Conservation (phyloP, 92 coral and sea anemone genomes). For the Porites rus region DNA sequence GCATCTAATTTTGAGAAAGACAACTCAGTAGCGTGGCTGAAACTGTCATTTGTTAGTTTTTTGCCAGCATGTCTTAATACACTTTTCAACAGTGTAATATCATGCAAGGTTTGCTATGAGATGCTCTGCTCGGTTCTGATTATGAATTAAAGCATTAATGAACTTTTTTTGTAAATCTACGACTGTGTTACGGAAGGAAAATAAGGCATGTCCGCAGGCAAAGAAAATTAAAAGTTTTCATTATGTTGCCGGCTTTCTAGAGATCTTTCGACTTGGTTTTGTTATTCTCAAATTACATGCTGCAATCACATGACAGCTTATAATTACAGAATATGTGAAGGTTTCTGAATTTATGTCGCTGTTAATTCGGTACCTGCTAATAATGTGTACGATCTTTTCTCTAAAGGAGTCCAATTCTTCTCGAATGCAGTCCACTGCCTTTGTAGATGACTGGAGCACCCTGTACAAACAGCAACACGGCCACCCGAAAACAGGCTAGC, state of each 20-base stretch:
- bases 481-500: slow-evolving; percentile 79
- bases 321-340: not conserved
- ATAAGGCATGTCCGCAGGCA: too few relatives aligned
- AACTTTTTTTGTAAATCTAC: not conserved
- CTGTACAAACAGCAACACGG: slow-evolving; percentile 82
- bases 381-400: slow-evolving; percentile 78
- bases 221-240: too few relatives aligned
- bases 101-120: not conserved
- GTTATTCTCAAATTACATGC: too few relatives aligned
- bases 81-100: too few relatives aligned
- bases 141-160: not conserved
- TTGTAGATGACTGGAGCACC: slow-evolving; percentile 91
- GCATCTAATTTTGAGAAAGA: too few relatives aligned
- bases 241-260: not conserved
- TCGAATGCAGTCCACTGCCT: slow-evolving; percentile 94
- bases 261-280: not conserved
- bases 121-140: not conserved
- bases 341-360: not conserved
- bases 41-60: too few relatives aligned
- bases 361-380: slow-evolving; percentile 73
- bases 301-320: too few relatives aligned
- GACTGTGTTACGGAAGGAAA: not conserved
- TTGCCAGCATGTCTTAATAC: too few relatives aligned
- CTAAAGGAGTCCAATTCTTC: slow-evolving; percentile 85
- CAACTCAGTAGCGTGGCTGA: too few relatives aligned